phyloP scores from a whole-genome alignment of 30 jellyfish, hydroid and myxozoan genomes.

The Hydra vulgaris region DNA sequence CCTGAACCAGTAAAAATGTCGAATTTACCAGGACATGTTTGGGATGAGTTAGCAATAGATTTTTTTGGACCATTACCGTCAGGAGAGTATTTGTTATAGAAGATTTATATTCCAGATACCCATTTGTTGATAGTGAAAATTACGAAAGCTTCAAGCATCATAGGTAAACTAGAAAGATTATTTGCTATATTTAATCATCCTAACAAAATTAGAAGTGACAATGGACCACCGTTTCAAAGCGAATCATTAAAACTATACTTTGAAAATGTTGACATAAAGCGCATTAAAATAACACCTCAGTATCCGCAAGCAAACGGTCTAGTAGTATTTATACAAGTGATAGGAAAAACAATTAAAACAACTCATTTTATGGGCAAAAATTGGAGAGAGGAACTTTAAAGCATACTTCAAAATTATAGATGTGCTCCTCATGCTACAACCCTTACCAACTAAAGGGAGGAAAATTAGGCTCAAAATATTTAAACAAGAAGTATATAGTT shows the following conservation, averaged over 20 bases:
- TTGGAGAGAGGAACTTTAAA: too few relatives aligned
- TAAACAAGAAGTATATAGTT: too few relatives aligned
- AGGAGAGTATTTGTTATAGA: neutral
- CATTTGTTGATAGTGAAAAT: conserved; percentile 12
- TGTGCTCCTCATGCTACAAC: too few relatives aligned
- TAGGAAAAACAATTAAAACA: conserved; percentile 1
- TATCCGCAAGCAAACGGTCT: conserved; percentile 21
- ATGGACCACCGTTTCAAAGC: conserved; percentile 22
- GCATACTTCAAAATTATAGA: too few relatives aligned
- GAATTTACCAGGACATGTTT: conserved; percentile 3
- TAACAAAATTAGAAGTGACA: neutral
- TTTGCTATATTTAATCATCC: conserved; percentile 20
- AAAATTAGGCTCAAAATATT: too few relatives aligned
- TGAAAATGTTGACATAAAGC: conserved; percentile 2
- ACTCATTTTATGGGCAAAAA: too few relatives aligned
- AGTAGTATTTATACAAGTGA: conserved; percentile 17
- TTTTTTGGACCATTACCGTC: conserved; percentile 22
- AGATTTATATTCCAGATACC: neutral
- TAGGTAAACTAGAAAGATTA: conserved; percentile 3
- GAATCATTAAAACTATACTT: neutral
- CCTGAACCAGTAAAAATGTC: conserved; percentile 2
- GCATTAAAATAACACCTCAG: conserved; percentile 12
- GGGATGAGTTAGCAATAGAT: conserved; percentile 22
- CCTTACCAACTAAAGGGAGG: too few relatives aligned
- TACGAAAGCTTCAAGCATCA: neutral